Evolutionary conservation across 1,140 invertebrate genomes (phyloP).

Genomic region (Drosophila sp.): DNA sequence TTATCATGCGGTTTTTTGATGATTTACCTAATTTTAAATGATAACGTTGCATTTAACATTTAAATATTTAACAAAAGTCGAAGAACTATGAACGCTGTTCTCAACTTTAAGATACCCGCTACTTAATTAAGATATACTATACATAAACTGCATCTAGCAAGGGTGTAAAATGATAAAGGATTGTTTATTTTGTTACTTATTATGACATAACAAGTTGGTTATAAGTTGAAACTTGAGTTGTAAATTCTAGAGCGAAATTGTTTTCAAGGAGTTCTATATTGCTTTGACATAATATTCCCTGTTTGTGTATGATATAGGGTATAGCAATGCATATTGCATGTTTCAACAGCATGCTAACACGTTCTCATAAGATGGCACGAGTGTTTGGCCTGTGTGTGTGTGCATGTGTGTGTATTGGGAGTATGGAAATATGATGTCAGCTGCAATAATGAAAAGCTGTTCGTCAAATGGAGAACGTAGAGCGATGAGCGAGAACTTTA

Average conservation of each 20-base stretch:
- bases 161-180: no score
- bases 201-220: no score
- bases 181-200: no score
- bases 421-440: slow-evolving; percentile 40
- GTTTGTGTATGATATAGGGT: slow-evolving; percentile 50
- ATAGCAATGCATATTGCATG: slow-evolving; percentile 51
- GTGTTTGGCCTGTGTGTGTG: slow-evolving; percentile 6
- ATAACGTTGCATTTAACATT: slow-evolving; percentile 13
- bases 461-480: slow-evolving; percentile 14
- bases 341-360: slow-evolving; percentile 47
- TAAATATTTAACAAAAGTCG: slow-evolving; percentile 2
- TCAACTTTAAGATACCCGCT: no score
- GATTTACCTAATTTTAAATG: slow-evolving; percentile 10
- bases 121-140: no score
- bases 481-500: slow-evolving; percentile 29
- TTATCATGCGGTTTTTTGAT: slow-evolving; percentile 13
- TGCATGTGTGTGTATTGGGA: slow-evolving; percentile 6
- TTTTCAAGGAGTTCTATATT: no score
- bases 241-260: no score
- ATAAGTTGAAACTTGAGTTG: no score
- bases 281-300: no score
- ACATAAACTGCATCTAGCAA: background rate
- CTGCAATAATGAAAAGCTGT: slow-evolving; percentile 44
- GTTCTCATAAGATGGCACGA: slow-evolving; percentile 17
- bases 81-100: no score